Base-by-base conservation (phyloP, 2,113 vertebrate genomes). In the Saguinus imperator region DNA sequence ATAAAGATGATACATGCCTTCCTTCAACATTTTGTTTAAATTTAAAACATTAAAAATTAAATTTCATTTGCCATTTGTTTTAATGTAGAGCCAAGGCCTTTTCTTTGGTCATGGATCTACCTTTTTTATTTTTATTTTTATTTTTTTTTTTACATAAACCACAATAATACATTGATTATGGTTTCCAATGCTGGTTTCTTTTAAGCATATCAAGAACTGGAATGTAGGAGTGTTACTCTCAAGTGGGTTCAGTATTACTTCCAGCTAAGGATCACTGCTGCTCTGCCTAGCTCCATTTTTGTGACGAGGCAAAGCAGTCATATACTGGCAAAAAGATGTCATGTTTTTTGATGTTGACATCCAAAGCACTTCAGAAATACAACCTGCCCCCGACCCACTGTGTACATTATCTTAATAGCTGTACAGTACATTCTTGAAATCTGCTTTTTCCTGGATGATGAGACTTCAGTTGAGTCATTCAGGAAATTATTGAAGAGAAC, bases 401-500 rank as follows among this genome's bases (percentile, higher is more conserved):
- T 72, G 37, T 48, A 88, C 52, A 80, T 96, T 92, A 91, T 81
- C 50, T 92, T 90, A 92, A 97, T 82, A 94, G 82, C 86, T 93
- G 48, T 91, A 86, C 14, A 52, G 73, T n/a, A 50, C 45, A 86
- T 97, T 97, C 84, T 79, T 97, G 92, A 96, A 90, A 80, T 77
- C 43, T 95, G 66, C 76, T 97, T 94, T 97, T 72, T 85, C 84
- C 81, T 91, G 89, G 95, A 87, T 98, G 87, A 89, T 0, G n/a
- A 96, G 72, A 95, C 73, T 94, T 91, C 4, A 50, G 81, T 96
- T 96, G 97, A 95, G 85, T 96, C 94, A 95, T 85, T 77, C 90
- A 95, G 94, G 81, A 97, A 96, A 96, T 97, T 90, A 95, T 11
- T 86, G 64, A 96, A 82, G 89, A 94, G 89, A 97, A 95, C 81